Base-by-base conservation (phyloP, 2,888 invertebrate genomes). In the Drosophila putrida region DNA sequence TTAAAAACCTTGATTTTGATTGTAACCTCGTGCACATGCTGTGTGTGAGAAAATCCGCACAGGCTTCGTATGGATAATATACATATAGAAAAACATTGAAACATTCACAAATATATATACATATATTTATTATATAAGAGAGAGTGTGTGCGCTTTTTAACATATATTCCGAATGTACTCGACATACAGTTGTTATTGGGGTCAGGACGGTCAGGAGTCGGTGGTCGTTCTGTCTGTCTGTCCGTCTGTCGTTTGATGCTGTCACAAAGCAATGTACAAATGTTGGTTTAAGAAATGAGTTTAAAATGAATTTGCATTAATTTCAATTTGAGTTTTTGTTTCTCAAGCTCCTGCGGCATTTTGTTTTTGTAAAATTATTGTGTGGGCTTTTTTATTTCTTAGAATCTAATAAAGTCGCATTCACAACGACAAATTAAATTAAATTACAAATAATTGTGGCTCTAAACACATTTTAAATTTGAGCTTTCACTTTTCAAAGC, bases 1-100 rank as follows among this genome's bases (percentile, higher is more conserved):
- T 85, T 83, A 85, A 85, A 86, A 80, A 67, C 84, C 84, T 85
- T 89, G 89, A 85, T 89, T 88, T 84, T 78, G 75, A 87, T 80
- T 83, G 87, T 71, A 75, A 63, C 72, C 72, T 73, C 78, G 73
- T 74, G 57, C 70, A 75, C 76, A 75, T 71, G 75, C 74, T 83
- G 83, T 71, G 83, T 71, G 82, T 35, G 49, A 44, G 33, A 11
- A 13, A 15, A 28, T 53, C 49, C 25, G 60, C 25, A 53, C 25
- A 33, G 38, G 33, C 49, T 60, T 43, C 31, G 27, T 9, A 28
- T 54, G 38, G 27, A 55, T 44, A 25, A 39, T 20, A 31, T 6
- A 44, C 13, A 39, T 20, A 31, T 6, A 44, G n/a, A 43, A 36
- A n/a, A 41, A 55, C 41, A 35, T 47, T 28, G 33, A n/a, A 41